Conservation (phyloP, 2,113 vertebrate species). For the Zosterops pallidus region DNA sequence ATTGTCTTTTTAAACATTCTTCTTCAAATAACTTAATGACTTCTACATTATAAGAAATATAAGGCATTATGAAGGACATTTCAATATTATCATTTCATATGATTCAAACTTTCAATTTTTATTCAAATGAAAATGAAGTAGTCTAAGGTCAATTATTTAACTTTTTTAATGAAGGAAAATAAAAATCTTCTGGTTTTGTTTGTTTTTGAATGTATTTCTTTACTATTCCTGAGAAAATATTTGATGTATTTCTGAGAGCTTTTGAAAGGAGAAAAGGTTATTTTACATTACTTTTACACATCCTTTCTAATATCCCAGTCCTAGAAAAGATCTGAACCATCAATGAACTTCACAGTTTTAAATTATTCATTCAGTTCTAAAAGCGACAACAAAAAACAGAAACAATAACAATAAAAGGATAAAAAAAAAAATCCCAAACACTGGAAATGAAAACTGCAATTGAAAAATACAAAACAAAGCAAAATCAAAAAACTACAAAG, state of each 20-base stretch:
- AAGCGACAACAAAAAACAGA: background rate
- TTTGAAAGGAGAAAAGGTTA: background rate
- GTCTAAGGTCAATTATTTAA: background rate
- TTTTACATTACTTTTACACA: background rate
- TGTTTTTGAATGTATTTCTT: background rate
- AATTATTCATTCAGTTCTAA: background rate
- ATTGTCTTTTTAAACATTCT: accelerated
- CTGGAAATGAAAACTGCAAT: background rate
- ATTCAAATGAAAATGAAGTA: background rate
- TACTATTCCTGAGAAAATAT: background rate
- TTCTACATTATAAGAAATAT: background rate
- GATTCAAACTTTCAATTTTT: background rate
- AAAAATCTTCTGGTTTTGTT: background rate
- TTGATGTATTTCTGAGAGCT: background rate
- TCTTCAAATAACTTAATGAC: background rate
- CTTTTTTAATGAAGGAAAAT: background rate
- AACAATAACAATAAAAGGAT: background rate
- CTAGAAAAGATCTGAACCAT: background rate
- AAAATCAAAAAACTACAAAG: background rate
- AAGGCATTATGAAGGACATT: background rate
- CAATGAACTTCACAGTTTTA: background rate
- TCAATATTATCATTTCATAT: background rate
- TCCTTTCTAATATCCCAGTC: background rate
- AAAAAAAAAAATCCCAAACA: background rate
- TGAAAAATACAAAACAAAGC: background rate